A percentile compares a stretch with the other conserved stretches of the same genome.
Evolutionary conservation across 2,113 vertebrate species (phyloP).

Genomic region (Pomatorhinus ruficollis): DNA sequence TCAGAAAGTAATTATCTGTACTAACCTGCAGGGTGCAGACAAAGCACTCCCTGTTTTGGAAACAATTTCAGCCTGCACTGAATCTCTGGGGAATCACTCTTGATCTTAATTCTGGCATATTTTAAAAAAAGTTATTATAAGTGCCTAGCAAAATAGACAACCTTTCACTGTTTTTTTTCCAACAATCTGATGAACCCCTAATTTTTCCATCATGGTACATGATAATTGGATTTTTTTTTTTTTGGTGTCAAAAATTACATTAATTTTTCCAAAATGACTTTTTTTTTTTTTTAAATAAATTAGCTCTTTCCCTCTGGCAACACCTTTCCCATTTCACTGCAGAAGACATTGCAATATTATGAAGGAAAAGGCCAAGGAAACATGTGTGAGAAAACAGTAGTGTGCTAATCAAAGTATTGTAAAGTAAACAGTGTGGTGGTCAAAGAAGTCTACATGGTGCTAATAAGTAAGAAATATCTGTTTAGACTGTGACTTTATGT

Average conservation of each 20-base stretch:
- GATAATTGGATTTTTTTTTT: background rate
- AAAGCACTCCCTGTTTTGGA: background rate
- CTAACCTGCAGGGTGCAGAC: background rate
- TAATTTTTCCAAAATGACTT: background rate
- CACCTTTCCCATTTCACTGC: background rate
- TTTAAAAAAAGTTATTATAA: background rate
- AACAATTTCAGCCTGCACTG: background rate
- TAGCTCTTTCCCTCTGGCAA: background rate
- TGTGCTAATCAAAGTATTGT: background rate
- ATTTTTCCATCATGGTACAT: background rate
- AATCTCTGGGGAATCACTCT: background rate
- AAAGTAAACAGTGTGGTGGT: background rate
- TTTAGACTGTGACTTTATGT: conserved; percentile 51
- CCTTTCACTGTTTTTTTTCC: background rate
- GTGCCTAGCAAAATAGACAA: background rate
- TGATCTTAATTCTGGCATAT: background rate
- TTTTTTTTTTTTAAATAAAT: background rate
- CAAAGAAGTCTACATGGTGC: background rate
- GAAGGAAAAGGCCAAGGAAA: background rate
- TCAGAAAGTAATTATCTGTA: background rate
- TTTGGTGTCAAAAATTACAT: background rate
- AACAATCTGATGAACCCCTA: background rate
- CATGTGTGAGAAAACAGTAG: background rate
- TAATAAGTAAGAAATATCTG: background rate
- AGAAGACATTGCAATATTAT: background rate